Conservation (phyloP, 2,797 vertebrate genomes). For the Xerus rutilus region DNA sequence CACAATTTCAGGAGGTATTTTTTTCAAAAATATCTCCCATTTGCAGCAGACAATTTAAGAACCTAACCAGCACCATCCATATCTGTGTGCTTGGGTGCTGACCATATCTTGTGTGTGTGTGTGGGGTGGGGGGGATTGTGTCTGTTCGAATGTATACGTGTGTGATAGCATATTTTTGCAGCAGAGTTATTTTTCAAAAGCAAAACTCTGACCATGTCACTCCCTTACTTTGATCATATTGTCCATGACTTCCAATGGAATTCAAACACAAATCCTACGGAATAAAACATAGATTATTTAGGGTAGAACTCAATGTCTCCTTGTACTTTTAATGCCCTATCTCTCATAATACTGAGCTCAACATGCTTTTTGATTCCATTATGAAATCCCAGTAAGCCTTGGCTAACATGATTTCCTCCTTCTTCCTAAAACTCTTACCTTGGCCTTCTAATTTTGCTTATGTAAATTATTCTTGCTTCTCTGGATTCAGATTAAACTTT, state of each 20-base stretch:
- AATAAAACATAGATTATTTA: not conserved
- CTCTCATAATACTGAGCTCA: not conserved
- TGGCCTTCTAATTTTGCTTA: not conserved
- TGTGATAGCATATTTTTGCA: not conserved
- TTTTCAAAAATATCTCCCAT: not conserved
- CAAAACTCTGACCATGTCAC: not conserved
- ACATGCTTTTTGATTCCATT: not conserved
- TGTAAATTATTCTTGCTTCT: not conserved
- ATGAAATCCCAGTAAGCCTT: not conserved
- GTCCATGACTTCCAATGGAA: not conserved
- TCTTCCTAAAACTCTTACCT: not conserved
- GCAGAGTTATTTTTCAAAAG: not conserved
- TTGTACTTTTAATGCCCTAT: not conserved
- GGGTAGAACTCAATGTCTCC: not conserved
- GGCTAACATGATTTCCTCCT: not conserved
- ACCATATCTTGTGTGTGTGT: not conserved
- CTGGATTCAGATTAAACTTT: not conserved
- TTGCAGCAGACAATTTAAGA: not conserved
- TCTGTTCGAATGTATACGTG: rapidly evolving
- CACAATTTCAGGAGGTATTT: not conserved
- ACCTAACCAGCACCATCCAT: not conserved
- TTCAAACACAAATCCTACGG: not conserved
- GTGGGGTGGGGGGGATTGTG: too few relatives aligned
- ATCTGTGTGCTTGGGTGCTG: not conserved
- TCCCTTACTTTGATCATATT: not conserved